Evolutionary conservation across 2,113 vertebrate genomes (phyloP), one percentile per base, ranked within the genome.

Genomic region (Arothron firmamentum): DNA sequence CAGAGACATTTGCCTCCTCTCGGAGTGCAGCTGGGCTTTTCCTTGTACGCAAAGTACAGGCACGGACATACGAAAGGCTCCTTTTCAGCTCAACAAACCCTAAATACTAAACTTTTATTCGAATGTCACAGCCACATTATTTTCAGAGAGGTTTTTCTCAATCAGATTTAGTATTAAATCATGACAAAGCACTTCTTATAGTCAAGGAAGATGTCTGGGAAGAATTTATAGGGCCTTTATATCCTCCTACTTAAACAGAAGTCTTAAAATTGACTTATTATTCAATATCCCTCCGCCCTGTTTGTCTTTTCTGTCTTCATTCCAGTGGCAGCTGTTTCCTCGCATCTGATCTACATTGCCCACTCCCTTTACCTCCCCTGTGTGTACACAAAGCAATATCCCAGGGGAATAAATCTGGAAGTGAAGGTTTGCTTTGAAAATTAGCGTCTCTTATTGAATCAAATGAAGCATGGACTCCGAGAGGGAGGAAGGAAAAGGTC

Each of bases 371-470:
- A 54, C 43, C 17, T 52, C 19, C 48, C 12, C 34, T 59, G 38
- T 70, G 59, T 51, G 47, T 48, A 67, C 59, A 78, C 79, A 72
- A 59, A 83, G 69, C 61, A 62, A 46, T 63, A 43, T 23, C 78
- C 54, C 23, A n/a, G 56, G 65, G 75, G 78, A 75, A 76, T 74
- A 73, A 62, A 80, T 74, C 56, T 77, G 61, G 65, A 74, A 77
- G 80, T 45, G 21, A 59, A 67, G 67, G 67, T 79, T 85, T 82
- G 64, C 77, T 83, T 85, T 83, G 75, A 67, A 74, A 85, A 83
- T 80, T 59, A 76, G 62, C 65, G 18, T 79, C 64, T 82, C 43
- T 83, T 79, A 83, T 86, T 86, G 80, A 85, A 86, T 88, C 75
- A 83, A 83, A 83, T 81, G 71, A 79, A 77, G 72, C 77, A 70